Evolutionary conservation across 1,140 invertebrate species (phyloP).

Genomic region (Atta texana): DNA sequence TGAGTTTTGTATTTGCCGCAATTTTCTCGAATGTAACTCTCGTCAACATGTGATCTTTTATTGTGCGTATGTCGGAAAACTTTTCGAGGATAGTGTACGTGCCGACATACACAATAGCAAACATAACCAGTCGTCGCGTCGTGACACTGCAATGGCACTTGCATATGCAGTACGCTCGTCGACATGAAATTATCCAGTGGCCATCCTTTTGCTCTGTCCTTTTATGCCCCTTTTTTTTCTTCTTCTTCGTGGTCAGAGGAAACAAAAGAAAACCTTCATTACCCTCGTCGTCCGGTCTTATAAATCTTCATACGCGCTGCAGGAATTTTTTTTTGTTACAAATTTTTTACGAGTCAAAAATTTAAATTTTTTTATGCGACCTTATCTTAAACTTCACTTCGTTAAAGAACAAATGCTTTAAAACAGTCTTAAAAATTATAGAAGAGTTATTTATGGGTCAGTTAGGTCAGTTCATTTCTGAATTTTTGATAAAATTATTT

Average conservation of each 20-base stretch:
- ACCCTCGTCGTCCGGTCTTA: constrained; percentile 39
- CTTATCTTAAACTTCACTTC: neutral
- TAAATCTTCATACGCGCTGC: neutral
- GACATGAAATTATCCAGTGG: constrained; percentile 67
- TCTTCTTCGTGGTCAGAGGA: neutral
- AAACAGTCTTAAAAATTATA: neutral
- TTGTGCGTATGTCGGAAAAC: neutral
- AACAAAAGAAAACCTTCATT: constrained; percentile 59
- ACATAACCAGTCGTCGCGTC: constrained; percentile 22
- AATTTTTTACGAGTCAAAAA: neutral
- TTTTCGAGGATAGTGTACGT: constrained; percentile 27
- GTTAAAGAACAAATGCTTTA: neutral
- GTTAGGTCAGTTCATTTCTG: neutral
- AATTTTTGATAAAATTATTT: neutral
- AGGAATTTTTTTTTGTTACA: neutral
- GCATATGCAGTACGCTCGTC: constrained; percentile 63
- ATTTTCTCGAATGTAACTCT: neutral
- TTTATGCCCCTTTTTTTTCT: constrained; percentile 25
- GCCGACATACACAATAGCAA: constrained; percentile 36
- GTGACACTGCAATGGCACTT: constrained; percentile 59
- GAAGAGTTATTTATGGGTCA: neutral
- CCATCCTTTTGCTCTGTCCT: constrained; percentile 41
- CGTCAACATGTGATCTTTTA: neutral
- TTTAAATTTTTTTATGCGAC: neutral
- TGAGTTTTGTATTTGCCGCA: neutral